phyloP scores from a whole-genome alignment of 2,797 vertebrate species.

The Spheniscus humboldti region DNA sequence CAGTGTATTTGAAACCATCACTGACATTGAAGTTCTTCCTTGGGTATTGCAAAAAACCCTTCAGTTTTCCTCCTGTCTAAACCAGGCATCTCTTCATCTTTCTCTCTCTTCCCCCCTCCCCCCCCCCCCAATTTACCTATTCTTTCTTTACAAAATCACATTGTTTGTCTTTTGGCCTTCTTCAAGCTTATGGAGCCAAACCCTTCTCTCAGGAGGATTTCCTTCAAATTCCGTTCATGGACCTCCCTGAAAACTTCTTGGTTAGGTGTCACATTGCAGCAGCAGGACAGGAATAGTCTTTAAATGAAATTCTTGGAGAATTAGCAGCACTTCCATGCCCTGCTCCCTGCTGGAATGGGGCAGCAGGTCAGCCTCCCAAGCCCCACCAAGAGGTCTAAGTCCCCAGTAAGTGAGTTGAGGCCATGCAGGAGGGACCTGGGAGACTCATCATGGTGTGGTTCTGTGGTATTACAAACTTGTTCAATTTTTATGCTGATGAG shows the following conservation, averaged over 20 bases:
- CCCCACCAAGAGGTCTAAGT: too few relatives aligned
- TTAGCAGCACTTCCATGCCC: background rate
- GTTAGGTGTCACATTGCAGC: background rate
- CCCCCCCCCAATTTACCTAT: background rate
- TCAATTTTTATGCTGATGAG: background rate
- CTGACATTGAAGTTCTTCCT: background rate
- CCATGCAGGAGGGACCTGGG: background rate
- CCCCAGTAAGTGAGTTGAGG: background rate
- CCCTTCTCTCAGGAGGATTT: background rate
- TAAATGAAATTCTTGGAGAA: background rate
- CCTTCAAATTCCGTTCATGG: rapidly evolving
- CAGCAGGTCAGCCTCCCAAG: background rate
- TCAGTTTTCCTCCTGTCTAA: background rate
- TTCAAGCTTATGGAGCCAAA: background rate
- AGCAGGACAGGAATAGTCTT: background rate
- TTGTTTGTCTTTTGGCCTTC: background rate
- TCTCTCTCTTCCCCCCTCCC: background rate
- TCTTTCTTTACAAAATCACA: background rate
- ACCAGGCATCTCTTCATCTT: background rate
- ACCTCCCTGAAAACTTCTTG: background rate
- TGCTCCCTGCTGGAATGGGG: background rate
- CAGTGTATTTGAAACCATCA: background rate
- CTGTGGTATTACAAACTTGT: background rate
- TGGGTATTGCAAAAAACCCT: background rate
- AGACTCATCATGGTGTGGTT: too few relatives aligned